Percentiles rank a stretch among this genome's conserved stretches.
Evolutionary conservation across 2,797 vertebrate genomes (phyloP).

Genomic region (Sciurus vulgaris): DNA sequence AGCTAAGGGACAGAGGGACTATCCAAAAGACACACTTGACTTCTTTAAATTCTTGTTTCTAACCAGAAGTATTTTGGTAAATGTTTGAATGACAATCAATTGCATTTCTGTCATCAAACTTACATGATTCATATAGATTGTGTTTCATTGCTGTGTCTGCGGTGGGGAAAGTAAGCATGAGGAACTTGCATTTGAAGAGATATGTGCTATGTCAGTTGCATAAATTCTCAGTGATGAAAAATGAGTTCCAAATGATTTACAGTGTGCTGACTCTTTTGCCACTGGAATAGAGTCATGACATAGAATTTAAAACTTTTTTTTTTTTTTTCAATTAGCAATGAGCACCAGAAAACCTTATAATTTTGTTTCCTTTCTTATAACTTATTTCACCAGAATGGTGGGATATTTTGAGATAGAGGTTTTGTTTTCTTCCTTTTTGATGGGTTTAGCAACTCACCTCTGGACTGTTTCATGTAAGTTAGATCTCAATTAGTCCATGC

Average conservation of each 20-base stretch:
- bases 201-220: slow-evolving; percentile 4
- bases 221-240: slow-evolving; percentile 74
- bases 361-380: slow-evolving; percentile 47
- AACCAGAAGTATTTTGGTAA: not conserved
- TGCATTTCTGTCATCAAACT: slow-evolving; percentile 35
- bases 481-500: slow-evolving; percentile 60
- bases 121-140: not conserved
- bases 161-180: not conserved
- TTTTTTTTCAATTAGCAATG: slow-evolving; percentile 67
- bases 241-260: slow-evolving; percentile 64
- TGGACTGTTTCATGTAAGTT: slow-evolving; percentile 56
- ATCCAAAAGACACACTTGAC: not conserved
- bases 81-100: not conserved
- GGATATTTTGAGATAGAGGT: not conserved
- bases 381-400: not conserved
- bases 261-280: not conserved
- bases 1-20: not conserved
- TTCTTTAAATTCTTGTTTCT: not conserved
- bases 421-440: slow-evolving; percentile 70
- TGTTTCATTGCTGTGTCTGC: not conserved
- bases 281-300: slow-evolving; percentile 12
- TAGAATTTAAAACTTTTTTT: not conserved
- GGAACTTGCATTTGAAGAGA: not conserved
- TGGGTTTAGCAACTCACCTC: slow-evolving; percentile 54
- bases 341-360: not conserved